These are phyloP conservation scores for Luehdorfia chinensis DNA, from an alignment of 1,140 invertebrate genomes.

Conservation along the genomic window DNA sequence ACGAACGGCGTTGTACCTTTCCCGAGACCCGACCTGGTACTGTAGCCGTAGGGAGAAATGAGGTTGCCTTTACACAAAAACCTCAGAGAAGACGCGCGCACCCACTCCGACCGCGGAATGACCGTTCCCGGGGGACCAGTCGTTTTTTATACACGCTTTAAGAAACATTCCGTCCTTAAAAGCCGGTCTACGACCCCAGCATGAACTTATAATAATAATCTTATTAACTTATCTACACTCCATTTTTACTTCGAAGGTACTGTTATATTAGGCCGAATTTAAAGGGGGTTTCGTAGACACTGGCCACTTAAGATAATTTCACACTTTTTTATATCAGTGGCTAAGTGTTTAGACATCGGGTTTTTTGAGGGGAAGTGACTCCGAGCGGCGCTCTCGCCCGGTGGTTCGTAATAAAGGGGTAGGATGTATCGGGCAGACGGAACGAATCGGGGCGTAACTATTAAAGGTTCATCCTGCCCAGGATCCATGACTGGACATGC, in stretches of 20 bases:
- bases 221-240: slow-evolving; percentile 74
- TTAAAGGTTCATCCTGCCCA: slow-evolving; percentile 34
- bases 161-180: slow-evolving; percentile 69
- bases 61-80: slow-evolving; percentile 35
- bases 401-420: slow-evolving; percentile 35
- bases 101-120: slow-evolving; percentile 60
- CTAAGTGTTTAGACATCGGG: slow-evolving; percentile 53
- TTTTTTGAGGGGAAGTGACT: too few relatives aligned
- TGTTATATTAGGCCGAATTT: slow-evolving; percentile 66
- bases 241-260: slow-evolving; percentile 73
- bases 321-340: slow-evolving; percentile 53
- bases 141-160: slow-evolving; percentile 73
- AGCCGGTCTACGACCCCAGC: slow-evolving; percentile 58
- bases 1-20: slow-evolving; percentile 29
- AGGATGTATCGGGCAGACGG: slow-evolving; percentile 54
- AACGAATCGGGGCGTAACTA: slow-evolving; percentile 55
- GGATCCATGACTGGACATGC: slow-evolving; percentile 38
- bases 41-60: slow-evolving; percentile 23
- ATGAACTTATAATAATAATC: slow-evolving; percentile 71
- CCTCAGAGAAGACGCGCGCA: slow-evolving; percentile 53
- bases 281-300: slow-evolving; percentile 55
- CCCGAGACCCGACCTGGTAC: slow-evolving; percentile 20
- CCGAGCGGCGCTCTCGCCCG: slow-evolving; percentile 28
- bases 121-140: slow-evolving; percentile 53
- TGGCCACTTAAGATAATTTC: slow-evolving; percentile 70